Percentiles rank a stretch among this genome's conserved stretches.
Evolutionary conservation across 2,797 vertebrate species (phyloP).

Genomic region (Heliangelus exortis): DNA sequence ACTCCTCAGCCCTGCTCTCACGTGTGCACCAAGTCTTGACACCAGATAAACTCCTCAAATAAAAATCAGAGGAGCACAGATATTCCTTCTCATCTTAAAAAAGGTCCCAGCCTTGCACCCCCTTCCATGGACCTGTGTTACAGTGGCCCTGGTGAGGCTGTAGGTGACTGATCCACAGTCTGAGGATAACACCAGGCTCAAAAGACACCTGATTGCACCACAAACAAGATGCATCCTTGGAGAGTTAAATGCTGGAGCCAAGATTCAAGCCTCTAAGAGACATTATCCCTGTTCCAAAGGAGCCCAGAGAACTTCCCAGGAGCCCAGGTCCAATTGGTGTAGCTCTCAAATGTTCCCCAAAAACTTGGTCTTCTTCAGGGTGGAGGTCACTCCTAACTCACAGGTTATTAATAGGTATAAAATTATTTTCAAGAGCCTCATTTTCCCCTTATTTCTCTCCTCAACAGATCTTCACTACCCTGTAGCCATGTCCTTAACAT

Average conservation of each 20-base stretch:
- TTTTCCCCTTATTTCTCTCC: not conserved
- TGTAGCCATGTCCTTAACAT: not conserved
- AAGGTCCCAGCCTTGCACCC: not conserved
- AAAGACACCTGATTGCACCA: not conserved
- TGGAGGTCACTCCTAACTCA: not conserved
- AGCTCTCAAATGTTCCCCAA: not conserved
- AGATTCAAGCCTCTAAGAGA: not conserved
- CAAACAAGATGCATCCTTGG: not conserved
- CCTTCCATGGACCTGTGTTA: not conserved
- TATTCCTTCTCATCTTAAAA: not conserved
- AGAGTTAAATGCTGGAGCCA: not conserved
- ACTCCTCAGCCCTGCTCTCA: not conserved
- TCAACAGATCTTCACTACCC: not conserved
- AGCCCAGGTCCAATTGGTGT: not conserved
- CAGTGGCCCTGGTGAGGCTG: not conserved
- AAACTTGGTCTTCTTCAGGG: not conserved
- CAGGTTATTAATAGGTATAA: not conserved
- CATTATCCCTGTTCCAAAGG: not conserved
- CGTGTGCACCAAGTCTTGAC: rapidly evolving
- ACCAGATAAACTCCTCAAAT: not conserved
- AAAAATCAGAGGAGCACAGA: not conserved
- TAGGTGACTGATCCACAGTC: not conserved
- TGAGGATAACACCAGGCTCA: not conserved
- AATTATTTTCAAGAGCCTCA: not conserved
- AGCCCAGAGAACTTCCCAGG: rapidly evolving